Percentiles rank a stretch among this genome's conserved stretches.
Evolutionary conservation across 2,797 vertebrate genomes (phyloP).

Genomic region (Leuciscus waleckii): DNA sequence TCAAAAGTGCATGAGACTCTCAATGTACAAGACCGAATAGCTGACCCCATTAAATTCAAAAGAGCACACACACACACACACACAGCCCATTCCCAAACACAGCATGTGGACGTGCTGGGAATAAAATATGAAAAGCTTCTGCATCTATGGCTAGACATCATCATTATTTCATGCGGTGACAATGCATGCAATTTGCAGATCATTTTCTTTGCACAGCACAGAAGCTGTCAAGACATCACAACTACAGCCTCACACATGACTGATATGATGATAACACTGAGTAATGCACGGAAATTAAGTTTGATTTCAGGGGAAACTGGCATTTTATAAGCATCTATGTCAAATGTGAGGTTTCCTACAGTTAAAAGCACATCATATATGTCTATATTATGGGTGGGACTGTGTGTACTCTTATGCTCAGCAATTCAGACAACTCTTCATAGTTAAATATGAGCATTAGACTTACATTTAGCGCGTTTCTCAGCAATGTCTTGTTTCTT

Average conservation of each 20-base stretch:
- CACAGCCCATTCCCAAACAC: constrained; percentile 59
- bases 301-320: not conserved
- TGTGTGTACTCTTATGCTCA: not conserved
- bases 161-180: constrained; percentile 33
- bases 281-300: not conserved
- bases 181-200: constrained; percentile 2
- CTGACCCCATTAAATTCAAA: constrained; percentile 40
- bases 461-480: constrained; percentile 40
- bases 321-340: not conserved
- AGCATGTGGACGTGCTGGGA: constrained; percentile 85
- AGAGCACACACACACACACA: constrained; percentile 17
- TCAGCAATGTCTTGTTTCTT: not conserved
- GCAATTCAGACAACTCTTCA: not conserved
- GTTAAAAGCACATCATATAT: not conserved
- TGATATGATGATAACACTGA: not conserved
- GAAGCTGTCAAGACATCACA: not conserved
- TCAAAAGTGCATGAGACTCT: not conserved
- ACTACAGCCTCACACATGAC: not conserved
- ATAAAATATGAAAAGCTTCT: constrained; percentile 70
- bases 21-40: not conserved
- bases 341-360: no score
- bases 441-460: not conserved
- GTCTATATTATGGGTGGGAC: not conserved
- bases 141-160: constrained; percentile 45
- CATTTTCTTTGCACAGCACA: not conserved